Evolutionary conservation across 2,113 vertebrate species (phyloP), one percentile per base, ranked within the genome.

Genomic region (Amphiprion percula): DNA sequence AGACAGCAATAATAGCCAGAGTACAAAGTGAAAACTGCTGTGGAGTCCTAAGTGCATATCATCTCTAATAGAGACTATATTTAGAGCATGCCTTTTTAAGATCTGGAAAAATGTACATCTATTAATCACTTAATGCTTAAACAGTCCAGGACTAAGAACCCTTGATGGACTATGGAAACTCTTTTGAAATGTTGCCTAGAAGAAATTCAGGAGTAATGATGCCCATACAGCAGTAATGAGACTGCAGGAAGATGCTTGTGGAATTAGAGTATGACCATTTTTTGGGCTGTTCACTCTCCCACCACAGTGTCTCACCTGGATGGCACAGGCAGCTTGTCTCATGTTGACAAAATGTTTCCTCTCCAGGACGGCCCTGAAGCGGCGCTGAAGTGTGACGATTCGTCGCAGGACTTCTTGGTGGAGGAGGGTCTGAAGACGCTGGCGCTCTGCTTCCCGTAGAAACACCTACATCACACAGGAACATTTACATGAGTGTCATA

Each of bases 351-450:
- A 99, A 77, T 95, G 95, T 70, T 94, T 96, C 77, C 97, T 95
- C 83, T 96, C 96, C 60, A 97, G 94, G 55, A 96, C 63, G 39
- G 94, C 95, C 81, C 96, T 95, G 90, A 98, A 96, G 94, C 97
- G 97, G 6, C 87, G 94, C 86, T 99, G 98, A 72, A 99, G 90
- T 10, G 94, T 58, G 0, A 94, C 85, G 49, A 99, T 99, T 19
- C 97, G 93, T 37, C 91, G 94, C 79, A 99, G 91, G 62, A 99
- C 98, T 73, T 98, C 97, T 90, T 94, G 96, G 73, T 99, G 98
- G 62, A 99, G 95, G 79, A 96, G 89, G 67, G 96, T 96, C 87
- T 98, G 97, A 5, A 99, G 93, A 8, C 95, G 92, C 90, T 99
- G 97, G 2, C 98, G 94, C 68, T 97, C 97, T 5, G 86, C 93